A percentile compares a stretch with the other conserved stretches of the same genome.
Evolutionary conservation across 2,888 invertebrate species (phyloP).

Genomic region (Stenotaenia linearis): DNA sequence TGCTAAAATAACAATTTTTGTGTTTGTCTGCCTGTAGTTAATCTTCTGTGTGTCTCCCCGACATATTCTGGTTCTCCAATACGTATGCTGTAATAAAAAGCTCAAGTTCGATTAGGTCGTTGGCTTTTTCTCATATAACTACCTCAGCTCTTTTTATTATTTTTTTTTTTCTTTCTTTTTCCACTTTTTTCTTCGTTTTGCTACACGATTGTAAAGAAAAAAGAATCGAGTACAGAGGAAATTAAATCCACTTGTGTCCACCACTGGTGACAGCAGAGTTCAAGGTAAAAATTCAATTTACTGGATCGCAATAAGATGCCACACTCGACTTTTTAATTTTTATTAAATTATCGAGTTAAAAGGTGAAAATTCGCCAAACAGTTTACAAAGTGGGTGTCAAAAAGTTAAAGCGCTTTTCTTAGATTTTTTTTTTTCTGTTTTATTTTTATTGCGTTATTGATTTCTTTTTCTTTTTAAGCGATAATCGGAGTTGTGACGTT

Average conservation of each 20-base stretch:
- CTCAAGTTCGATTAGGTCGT: constrained; percentile 23
- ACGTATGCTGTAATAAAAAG: constrained; percentile 30
- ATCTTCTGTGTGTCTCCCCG: constrained; percentile 17
- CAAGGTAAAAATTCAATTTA: not conserved
- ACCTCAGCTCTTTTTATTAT: not conserved
- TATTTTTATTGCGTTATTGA: not conserved
- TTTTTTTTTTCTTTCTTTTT: not conserved
- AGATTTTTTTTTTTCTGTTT: not conserved
- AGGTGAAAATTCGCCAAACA: too few species aligned
- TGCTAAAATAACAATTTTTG: constrained; percentile 5
- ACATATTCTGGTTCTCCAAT: constrained; percentile 29
- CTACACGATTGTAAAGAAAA: not conserved
- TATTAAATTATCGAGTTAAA: too few species aligned
- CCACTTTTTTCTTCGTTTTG: not conserved
- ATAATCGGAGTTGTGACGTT: constrained; percentile 2
- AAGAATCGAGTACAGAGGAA: not conserved
- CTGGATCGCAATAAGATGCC: not conserved
- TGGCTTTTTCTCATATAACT: constrained; percentile 14
- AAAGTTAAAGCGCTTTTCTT: not conserved
- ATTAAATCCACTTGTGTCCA: constrained; percentile 17
- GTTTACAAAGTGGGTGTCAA: not conserved
- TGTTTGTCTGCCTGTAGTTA: constrained; percentile 21
- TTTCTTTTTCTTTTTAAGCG: constrained; percentile 11
- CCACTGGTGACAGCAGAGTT: not conserved
- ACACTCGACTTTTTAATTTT: not conserved